Percentiles rank a stretch among this genome's conserved stretches.
Evolutionary conservation across 2,888 invertebrate genomes (phyloP).

Genomic region (Drosophila ustulata): DNA sequence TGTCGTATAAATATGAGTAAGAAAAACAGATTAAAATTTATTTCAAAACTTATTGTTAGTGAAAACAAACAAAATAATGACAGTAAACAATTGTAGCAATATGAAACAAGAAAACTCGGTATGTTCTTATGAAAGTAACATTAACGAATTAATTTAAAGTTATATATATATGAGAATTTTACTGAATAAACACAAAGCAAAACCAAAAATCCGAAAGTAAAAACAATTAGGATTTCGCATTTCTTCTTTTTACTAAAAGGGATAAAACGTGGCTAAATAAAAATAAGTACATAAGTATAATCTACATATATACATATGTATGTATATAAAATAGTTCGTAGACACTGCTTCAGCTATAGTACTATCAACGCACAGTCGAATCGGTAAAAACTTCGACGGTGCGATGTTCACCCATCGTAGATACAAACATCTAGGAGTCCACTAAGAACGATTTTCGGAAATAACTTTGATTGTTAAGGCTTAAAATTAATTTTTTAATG

Average conservation of each 20-base stretch:
- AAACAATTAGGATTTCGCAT: neutral
- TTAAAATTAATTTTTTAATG: too few relatives aligned
- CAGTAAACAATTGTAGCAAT: slow-evolving; percentile 70
- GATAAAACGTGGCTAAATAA: too few relatives aligned
- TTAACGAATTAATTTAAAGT: slow-evolving; percentile 81
- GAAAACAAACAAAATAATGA: slow-evolving; percentile 24
- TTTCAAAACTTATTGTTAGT: slow-evolving; percentile 53
- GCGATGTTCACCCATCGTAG: too few relatives aligned
- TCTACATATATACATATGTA: too few relatives aligned
- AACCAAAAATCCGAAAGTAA: slow-evolving; percentile 20
- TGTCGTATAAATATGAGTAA: slow-evolving; percentile 75
- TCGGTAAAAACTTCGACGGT: too few relatives aligned
- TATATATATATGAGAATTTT: slow-evolving; percentile 80
- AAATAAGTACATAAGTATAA: too few relatives aligned
- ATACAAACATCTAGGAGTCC: too few relatives aligned
- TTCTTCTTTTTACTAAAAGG: neutral
- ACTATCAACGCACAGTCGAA: too few relatives aligned
- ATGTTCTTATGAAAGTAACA: slow-evolving; percentile 80
- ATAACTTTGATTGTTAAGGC: too few relatives aligned
- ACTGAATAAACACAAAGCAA: slow-evolving; percentile 67
- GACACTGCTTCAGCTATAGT: too few relatives aligned
- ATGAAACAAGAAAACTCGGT: slow-evolving; percentile 77
- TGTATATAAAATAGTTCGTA: too few relatives aligned
- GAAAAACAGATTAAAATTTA: slow-evolving; percentile 60
- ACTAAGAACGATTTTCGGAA: too few relatives aligned